Evolutionary conservation across 2,797 vertebrate species (phyloP).

Genomic region (Phoeniculus purpureus): DNA sequence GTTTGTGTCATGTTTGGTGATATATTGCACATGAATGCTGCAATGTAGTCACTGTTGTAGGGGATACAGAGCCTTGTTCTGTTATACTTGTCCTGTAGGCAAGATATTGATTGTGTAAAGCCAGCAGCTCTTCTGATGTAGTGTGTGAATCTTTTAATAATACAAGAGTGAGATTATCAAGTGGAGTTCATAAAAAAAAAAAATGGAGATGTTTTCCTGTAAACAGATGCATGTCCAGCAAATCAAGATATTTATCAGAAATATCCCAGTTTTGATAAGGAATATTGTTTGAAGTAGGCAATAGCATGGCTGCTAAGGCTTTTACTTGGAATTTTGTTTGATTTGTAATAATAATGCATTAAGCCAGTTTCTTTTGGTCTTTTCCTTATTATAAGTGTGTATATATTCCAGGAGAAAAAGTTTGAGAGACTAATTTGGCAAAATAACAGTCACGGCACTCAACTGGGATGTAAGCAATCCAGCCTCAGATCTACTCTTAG

Average conservation of each 20-base stretch:
- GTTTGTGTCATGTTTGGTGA: not conserved
- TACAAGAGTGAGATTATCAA: not conserved
- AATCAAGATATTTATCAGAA: not conserved
- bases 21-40: not conserved
- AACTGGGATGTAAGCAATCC: not conserved
- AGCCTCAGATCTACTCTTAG: not conserved
- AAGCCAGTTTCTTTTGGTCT: not conserved
- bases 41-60: not conserved
- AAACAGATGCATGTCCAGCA: not conserved
- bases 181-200: not conserved
- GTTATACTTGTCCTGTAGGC: not conserved
- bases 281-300: not conserved
- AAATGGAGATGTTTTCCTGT: not conserved
- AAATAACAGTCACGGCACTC: not conserved
- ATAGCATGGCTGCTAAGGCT: not conserved
- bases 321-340: not conserved
- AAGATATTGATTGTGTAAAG: conserved; percentile 25
- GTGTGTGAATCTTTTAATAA: not conserved
- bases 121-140: not conserved
- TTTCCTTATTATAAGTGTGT: not conserved
- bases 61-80: not conserved
- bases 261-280: not conserved
- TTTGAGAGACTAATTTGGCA: not conserved
- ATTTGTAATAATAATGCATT: not conserved
- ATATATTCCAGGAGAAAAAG: not conserved